Percentiles rank a stretch among this genome's conserved stretches.
phyloP scores from a whole-genome alignment of 2,113 vertebrate genomes.

The Dascyllus trimaculatus region DNA sequence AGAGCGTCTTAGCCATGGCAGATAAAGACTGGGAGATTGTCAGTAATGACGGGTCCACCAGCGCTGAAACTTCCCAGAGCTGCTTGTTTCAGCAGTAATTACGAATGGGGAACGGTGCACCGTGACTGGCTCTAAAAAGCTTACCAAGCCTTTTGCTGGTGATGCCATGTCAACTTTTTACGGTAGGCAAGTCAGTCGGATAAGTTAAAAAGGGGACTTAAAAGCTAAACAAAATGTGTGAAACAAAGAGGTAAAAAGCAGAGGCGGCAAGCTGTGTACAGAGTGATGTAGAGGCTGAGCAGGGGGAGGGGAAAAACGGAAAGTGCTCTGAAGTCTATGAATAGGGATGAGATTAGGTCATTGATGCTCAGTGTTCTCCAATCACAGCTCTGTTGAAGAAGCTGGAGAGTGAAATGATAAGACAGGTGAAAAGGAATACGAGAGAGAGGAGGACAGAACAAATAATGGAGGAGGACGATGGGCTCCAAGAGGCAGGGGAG shows the following conservation, averaged over 20 bases:
- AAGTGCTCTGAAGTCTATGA: constrained; percentile 46
- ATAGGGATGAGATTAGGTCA: constrained; percentile 69
- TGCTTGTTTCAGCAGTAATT: constrained; percentile 82
- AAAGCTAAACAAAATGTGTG: constrained; percentile 63
- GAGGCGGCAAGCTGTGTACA: background rate
- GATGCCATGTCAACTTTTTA: constrained; percentile 68
- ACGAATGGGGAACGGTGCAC: constrained; percentile 55
- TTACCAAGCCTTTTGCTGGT: constrained; percentile 66
- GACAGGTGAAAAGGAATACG: constrained; percentile 46
- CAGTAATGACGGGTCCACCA: constrained; percentile 75
- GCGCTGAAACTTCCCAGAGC: constrained; percentile 72
- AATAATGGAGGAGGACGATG: constrained; percentile 30
- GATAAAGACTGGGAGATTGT: constrained; percentile 77
- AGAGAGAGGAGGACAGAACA: constrained; percentile 30
- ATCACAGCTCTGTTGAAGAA: constrained; percentile 51
- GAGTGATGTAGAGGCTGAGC: constrained; percentile 12
- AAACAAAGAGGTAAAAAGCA: constrained; percentile 64
- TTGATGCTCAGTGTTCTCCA: constrained; percentile 49
- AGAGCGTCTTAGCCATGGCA: constrained; percentile 62
- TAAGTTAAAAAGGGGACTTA: constrained; percentile 48
- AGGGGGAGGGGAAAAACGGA: background rate
- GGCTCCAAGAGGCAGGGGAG: constrained; percentile 3
- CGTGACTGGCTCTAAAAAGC: constrained; percentile 71
- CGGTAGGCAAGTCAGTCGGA: constrained; percentile 32
- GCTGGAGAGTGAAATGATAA: constrained; percentile 33